A percentile compares a stretch with the other conserved stretches of the same genome.
Evolutionary conservation across 2,888 invertebrate genomes (phyloP).

Genomic region (Glaucopsyche alexis): DNA sequence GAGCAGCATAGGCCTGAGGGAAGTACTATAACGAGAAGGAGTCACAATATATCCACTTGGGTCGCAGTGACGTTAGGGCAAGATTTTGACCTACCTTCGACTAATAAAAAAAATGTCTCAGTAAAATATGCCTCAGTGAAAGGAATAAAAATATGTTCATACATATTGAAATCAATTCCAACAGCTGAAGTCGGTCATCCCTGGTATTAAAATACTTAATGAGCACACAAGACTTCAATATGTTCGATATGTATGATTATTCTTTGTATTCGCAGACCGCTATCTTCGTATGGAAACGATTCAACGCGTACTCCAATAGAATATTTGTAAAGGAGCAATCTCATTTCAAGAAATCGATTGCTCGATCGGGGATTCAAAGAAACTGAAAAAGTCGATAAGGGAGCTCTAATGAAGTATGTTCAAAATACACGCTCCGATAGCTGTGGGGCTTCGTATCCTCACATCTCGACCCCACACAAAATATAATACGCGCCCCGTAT

Average conservation of each 20-base stretch:
- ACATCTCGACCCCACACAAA: constrained; percentile 43
- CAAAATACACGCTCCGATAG: constrained; percentile 50
- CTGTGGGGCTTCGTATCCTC: constrained; percentile 46
- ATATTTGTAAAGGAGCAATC: constrained; percentile 27
- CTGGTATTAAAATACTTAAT: neutral
- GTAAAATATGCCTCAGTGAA: too few relatives aligned
- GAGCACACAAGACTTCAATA: neutral
- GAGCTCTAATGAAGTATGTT: constrained; percentile 55
- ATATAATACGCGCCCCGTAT: constrained; percentile 41
- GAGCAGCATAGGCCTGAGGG: too few relatives aligned
- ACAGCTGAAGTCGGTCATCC: neutral
- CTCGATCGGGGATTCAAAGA: constrained; percentile 17
- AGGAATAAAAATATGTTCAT: neutral
- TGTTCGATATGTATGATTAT: neutral
- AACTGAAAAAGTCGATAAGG: constrained; percentile 35
- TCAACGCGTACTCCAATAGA: neutral
- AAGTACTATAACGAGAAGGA: too few relatives aligned
- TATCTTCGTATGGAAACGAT: neutral
- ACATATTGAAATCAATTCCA: neutral
- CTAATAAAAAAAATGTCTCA: too few relatives aligned
- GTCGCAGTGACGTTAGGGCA: too few relatives aligned
- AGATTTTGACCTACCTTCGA: too few relatives aligned
- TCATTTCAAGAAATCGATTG: constrained; percentile 7
- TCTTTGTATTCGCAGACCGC: neutral
- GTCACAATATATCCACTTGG: too few relatives aligned